Evolutionary conservation across 2,797 vertebrate species (phyloP), one percentile per base, ranked within the genome.

Genomic region (Tarsius wallacei): DNA sequence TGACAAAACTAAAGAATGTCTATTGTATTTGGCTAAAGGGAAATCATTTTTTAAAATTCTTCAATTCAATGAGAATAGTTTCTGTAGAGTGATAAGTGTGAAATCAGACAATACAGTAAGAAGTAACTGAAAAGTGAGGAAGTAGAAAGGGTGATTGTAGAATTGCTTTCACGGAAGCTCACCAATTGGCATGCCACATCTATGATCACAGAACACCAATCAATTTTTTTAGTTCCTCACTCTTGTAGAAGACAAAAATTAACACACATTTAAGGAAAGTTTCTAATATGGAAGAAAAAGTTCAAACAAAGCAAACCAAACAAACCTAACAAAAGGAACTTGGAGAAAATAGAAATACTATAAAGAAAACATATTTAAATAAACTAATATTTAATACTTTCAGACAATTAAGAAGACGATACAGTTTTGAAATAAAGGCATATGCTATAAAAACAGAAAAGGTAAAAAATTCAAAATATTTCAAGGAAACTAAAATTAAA

Each of bases 101-200:
- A 68, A 59, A 64, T n/a, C 22, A 87, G 28, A 92, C 42, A 73
- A 11, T 2, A 80, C 42, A 63, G 49, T 76, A 24, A 59, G 1
- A 5, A 49, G 8, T 63, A 71, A 73, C 5, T 91, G 63, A 93
- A 33, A 93, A 61, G 0, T 81, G 13, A 85, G 59, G 53, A 76
- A 94, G 33, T 51, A 42, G 19, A 83, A 78, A 59, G n/a, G 90
- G 9, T 28, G 17, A 71, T 26, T 63, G 9, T 5, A 80, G 63
- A 96, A 4, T 80, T 92, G 3, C 63, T 87, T 83, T 90, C 74
- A 78, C 92, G 7, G 36, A 94, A 73, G 15, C 24, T 73, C 28
- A 84, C 7, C 51, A 47, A 3, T 26, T 80, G 33, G 47, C 36
- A 91, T 36, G 36, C 1, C 7, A 2, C 28, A 66, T 0, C 51